Base-by-base conservation (phyloP, 2,888 invertebrate genomes). In the Nematopogon swammerdamellus region DNA sequence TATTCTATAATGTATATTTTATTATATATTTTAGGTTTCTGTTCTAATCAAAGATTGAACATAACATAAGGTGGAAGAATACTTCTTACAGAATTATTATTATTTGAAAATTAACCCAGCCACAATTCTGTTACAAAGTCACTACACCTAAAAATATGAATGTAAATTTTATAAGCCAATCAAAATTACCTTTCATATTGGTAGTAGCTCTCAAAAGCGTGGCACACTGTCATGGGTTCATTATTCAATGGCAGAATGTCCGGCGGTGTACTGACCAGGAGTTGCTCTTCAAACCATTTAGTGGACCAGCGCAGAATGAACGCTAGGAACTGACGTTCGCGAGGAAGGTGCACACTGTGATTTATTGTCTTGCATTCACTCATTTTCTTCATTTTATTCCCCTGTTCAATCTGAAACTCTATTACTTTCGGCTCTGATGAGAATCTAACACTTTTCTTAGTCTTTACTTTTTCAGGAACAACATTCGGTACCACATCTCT, bases 261-360 rank as follows among this genome's bases (percentile, higher is more conserved):
- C 2, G 86, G 85, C 47, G 82, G 81, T 1, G 75, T 70, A 50
- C 71, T 70, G 11, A 68, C 63, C 46, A 63, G 63, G 18, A 68
- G 61, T 59, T 85, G 83, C 56, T 84, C 82, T 50, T 80, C 65
- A 2, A 89, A 61, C 89, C 88, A 89, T 19, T 79, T 71, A 8
- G 87, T 84, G 58, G 84, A 84, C 89, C 89, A 89, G 18, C 69
- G 58, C 4, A 88, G 70, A 54, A 89, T 81, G 53, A 80, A 76
- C 53, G 79, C 67, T 19, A 85, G n/a, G n/a, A 63, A 11, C 84
- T 81, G 44, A 80, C 67, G 53, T 81, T 77, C 55, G 72, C 63
- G 45, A 67, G 60, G 63, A 47, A 68, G 64, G 36, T 62, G 63
- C 6, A 58, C 54, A 53, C 5, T 6, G 5, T 72, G 68, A 6